These are phyloP conservation scores for Thamnophis elegans DNA, from an alignment of 2,797 vertebrate species.

Conservation along the genomic window DNA sequence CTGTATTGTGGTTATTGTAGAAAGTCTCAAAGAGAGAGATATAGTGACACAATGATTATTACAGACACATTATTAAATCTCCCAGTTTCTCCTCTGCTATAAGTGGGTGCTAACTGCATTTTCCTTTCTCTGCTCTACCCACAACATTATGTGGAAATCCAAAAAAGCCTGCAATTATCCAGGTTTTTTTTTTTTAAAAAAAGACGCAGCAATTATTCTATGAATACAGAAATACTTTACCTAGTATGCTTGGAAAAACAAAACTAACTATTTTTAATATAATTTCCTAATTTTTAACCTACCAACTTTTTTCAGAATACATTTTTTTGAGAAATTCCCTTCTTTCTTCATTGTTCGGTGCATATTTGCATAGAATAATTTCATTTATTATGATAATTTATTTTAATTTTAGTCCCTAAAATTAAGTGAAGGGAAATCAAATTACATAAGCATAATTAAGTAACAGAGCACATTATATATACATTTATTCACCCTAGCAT, in stretches of 20 bases:
- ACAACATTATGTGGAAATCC: conserved; percentile 43
- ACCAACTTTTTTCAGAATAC: neutral
- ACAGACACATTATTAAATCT: conserved; percentile 36
- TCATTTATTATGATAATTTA: neutral
- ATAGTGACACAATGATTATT: conserved; percentile 55
- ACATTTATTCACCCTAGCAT: neutral
- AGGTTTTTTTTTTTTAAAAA: conserved; percentile 22
- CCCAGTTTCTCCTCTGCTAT: neutral
- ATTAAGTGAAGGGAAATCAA: neutral
- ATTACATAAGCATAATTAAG: neutral
- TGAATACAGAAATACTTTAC: neutral
- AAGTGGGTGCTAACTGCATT: conserved; percentile 42
- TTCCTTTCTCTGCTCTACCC: neutral
- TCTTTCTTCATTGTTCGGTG: neutral
- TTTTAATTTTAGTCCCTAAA: neutral
- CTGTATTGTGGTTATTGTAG: conserved; percentile 46
- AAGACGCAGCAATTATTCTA: neutral
- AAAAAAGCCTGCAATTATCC: neutral
- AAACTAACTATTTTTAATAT: neutral
- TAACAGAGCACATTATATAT: neutral
- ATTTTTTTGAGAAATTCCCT: neutral
- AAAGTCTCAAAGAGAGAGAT: conserved; percentile 52
- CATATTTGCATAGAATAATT: neutral
- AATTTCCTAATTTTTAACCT: neutral
- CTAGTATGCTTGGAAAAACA: conserved; percentile 13